These are phyloP conservation scores for Emmelina monodactyla DNA, from an alignment of 2,888 invertebrate genomes.

Conservation along the genomic window DNA sequence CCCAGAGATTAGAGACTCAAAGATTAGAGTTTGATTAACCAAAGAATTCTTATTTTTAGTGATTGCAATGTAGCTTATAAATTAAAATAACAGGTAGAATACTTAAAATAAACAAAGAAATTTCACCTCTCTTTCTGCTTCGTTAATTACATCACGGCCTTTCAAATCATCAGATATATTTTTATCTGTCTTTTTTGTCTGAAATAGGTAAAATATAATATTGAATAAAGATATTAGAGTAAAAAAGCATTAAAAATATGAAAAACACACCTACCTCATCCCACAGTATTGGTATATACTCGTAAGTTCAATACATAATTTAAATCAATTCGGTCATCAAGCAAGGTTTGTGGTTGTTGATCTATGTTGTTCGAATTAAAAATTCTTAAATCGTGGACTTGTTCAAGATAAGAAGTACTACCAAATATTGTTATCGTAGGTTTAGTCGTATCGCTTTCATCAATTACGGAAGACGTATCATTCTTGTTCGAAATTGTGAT, in stretches of 20 bases:
- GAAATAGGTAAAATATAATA: not conserved
- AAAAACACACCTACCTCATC: not conserved
- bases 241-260: not conserved
- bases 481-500: conserved; percentile 1
- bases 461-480: conserved; percentile 3
- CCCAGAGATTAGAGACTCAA: too few species aligned
- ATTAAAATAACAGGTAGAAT: not conserved
- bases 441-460: too few species aligned
- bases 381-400: not conserved
- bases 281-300: not conserved
- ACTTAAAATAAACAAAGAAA: not conserved
- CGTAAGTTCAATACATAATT: not conserved
- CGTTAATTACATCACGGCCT: not conserved
- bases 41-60: too few species aligned
- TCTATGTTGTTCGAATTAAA: not conserved
- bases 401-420: not conserved
- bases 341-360: not conserved
- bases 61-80: not conserved
- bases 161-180: not conserved
- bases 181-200: not conserved
- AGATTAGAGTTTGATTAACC: too few species aligned
- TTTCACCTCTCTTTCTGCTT: not conserved
- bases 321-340: not conserved
- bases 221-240: not conserved
- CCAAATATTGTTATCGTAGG: not conserved